A percentile compares a stretch with the other conserved stretches of the same genome.
phyloP scores from a whole-genome alignment of 2,888 invertebrate species.

The Laothoe populi region DNA sequence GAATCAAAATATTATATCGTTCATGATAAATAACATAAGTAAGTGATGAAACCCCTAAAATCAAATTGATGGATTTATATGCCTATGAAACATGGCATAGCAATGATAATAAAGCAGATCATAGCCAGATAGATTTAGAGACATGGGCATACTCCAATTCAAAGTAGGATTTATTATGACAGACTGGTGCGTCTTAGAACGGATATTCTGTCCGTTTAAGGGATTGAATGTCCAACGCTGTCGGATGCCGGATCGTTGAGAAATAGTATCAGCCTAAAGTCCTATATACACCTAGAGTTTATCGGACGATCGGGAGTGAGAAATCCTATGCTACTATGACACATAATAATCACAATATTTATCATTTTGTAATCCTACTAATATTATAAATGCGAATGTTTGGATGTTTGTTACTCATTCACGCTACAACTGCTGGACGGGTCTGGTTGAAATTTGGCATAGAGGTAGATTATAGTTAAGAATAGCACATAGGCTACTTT shows the following conservation, averaged over 20 bases:
- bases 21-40: not conserved
- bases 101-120: constrained; percentile 18
- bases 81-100: constrained; percentile 2
- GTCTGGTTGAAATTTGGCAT: no score
- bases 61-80: constrained; percentile 4
- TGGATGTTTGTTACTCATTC: no score
- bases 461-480: no score
- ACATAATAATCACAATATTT: no score
- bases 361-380: no score
- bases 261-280: not conserved
- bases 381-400: no score
- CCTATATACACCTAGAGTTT: no score
- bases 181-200: constrained; percentile 11
- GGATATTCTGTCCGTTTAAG: constrained; percentile 16
- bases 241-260: not conserved
- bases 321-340: no score
- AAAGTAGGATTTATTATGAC: constrained; percentile 22
- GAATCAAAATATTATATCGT: not conserved
- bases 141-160: constrained; percentile 13
- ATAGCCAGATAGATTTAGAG: not conserved
- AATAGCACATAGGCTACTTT: no score
- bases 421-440: no score
- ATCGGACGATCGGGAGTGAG: no score
- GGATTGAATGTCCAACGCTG: constrained; percentile 6
- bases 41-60: constrained; percentile 2